These are phyloP conservation scores for Trichopoda pennipes DNA, from an alignment of 2,888 invertebrate species.

Conservation along the genomic window DNA sequence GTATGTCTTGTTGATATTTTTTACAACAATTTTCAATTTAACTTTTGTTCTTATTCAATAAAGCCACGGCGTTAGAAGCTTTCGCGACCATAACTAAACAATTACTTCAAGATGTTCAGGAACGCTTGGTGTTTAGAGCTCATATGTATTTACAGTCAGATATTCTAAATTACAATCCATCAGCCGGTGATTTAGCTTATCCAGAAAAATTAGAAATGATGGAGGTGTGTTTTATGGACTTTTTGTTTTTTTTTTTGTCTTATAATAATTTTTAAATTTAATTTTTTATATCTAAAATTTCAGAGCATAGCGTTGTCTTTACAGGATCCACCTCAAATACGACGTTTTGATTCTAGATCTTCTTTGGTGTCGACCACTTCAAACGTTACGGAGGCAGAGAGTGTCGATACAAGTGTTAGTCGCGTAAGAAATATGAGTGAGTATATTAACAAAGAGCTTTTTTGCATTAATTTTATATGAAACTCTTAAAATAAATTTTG, in stretches of 20 bases:
- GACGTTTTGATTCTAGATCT: conserved; percentile 85
- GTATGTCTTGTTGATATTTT: conserved; percentile 81
- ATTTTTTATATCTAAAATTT: conserved; percentile 46
- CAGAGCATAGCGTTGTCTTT: conserved; percentile 86
- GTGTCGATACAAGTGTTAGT: conserved; percentile 81
- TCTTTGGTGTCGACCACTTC: conserved; percentile 87
- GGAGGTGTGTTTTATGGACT: conserved; percentile 84
- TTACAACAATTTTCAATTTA: not conserved
- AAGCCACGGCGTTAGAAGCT: conserved; percentile 86
- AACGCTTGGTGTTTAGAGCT: conserved; percentile 96
- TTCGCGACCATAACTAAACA: conserved; percentile 90
- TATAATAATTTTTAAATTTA: not conserved
- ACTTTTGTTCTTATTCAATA: no score
- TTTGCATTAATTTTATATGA: no score
- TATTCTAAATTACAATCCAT: conserved; percentile 92
- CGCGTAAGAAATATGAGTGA: conserved; percentile 77
- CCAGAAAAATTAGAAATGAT: conserved; percentile 99
- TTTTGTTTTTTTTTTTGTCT: not conserved
- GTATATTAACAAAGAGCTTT: conserved; percentile 61
- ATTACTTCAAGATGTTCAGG: conserved; percentile 96
- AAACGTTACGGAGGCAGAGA: conserved; percentile 87
- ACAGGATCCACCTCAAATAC: conserved; percentile 83
- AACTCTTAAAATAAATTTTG: no score
- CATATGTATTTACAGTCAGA: conserved; percentile 96
- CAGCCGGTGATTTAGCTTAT: conserved; percentile 97